Percentiles rank a stretch among this genome's conserved stretches.
These are phyloP conservation scores for Pandemis corylana DNA, from an alignment of 2,888 invertebrate genomes.

Conservation along the genomic window DNA sequence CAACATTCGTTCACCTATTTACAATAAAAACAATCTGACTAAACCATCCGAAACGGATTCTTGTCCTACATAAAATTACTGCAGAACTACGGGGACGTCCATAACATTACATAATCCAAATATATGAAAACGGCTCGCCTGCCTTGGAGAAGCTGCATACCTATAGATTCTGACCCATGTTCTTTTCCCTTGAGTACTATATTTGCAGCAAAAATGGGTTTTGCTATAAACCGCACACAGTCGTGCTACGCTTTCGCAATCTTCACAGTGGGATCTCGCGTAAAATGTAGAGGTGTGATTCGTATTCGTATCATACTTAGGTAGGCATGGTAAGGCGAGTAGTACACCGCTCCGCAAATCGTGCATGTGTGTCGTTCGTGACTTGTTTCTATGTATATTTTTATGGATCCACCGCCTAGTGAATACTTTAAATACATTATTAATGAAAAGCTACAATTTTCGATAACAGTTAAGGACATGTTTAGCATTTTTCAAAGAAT, in stretches of 20 bases:
- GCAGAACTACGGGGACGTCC: neutral
- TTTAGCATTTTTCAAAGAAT: no score
- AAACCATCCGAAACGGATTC: neutral
- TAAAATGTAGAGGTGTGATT: constrained; percentile 6
- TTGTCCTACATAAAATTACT: neutral
- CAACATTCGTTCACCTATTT: neutral
- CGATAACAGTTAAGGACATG: no score
- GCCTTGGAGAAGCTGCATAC: no score
- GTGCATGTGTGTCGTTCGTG: constrained; percentile 28
- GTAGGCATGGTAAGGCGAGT: neutral
- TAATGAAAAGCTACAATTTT: no score
- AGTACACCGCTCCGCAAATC: constrained; percentile 24
- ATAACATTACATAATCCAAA: neutral
- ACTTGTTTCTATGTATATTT: constrained; percentile 17
- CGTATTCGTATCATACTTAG: constrained; percentile 20
- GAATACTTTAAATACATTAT: neutral
- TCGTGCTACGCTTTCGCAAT: no score
- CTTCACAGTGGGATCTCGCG: no score
- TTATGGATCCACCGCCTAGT: neutral
- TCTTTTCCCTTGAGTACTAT: no score
- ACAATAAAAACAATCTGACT: neutral
- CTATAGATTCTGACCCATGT: no score
- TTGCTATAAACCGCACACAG: no score
- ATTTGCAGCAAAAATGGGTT: no score
- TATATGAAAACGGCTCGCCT: neutral